phyloP scores from a whole-genome alignment of 2,888 invertebrate genomes.

The Carterocephalus palaemon region DNA sequence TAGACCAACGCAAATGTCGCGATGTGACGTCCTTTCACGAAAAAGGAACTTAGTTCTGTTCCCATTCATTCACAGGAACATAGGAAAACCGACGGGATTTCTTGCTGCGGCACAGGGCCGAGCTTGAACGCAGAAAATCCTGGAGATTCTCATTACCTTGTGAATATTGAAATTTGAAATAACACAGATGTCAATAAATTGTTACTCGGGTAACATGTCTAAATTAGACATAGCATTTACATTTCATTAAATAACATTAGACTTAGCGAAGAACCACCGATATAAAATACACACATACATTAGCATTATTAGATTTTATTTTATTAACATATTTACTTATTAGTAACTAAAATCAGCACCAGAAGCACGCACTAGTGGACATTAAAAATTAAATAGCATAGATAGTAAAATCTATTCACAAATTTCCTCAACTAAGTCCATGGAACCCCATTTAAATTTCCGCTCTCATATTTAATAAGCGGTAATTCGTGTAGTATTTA shows the following conservation, averaged over 20 bases:
- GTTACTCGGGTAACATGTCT: too few relatives aligned
- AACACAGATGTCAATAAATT: too few relatives aligned
- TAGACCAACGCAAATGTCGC: constrained; percentile 35
- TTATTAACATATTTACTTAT: too few relatives aligned
- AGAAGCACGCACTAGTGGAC: too few relatives aligned
- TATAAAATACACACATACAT: too few relatives aligned
- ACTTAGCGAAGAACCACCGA: too few relatives aligned
- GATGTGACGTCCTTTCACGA: constrained; percentile 57
- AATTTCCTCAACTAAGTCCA: constrained; percentile 18
- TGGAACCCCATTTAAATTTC: constrained; percentile 18
- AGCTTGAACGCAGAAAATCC: constrained; percentile 25
- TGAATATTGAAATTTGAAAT: too few relatives aligned
- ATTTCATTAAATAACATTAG: too few relatives aligned
- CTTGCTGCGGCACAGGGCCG: constrained; percentile 47
- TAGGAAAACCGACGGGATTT: constrained; percentile 50
- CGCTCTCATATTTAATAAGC: constrained; percentile 20
- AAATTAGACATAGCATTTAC: too few relatives aligned
- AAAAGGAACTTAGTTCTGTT: constrained; percentile 56
- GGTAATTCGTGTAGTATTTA: constrained; percentile 15
- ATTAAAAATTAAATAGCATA: constrained; percentile 12
- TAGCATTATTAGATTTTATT: too few relatives aligned
- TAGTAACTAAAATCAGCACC: too few relatives aligned
- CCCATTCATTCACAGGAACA: constrained; percentile 65
- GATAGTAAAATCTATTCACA: constrained; percentile 16
- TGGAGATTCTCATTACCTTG: too few relatives aligned